These are phyloP conservation scores for Aphelocoma californica DNA, from an alignment of 2,797 vertebrate species.

Conservation along the genomic window DNA sequence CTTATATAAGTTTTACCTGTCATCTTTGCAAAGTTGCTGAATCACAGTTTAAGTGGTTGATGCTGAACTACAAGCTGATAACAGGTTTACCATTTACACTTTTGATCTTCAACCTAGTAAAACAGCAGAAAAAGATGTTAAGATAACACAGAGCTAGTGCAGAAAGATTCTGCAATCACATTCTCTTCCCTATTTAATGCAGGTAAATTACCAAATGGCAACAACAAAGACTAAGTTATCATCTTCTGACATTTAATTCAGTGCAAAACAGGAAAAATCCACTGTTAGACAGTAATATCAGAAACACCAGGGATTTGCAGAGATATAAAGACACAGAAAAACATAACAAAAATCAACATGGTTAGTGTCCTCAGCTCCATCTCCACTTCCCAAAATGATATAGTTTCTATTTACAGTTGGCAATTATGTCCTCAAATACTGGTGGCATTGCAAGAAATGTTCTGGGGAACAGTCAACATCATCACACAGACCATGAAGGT, in stretches of 20 bases:
- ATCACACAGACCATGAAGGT: background rate
- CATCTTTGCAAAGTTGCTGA: background rate
- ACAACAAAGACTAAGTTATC: constrained; percentile 25
- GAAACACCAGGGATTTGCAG: background rate
- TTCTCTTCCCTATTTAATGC: background rate
- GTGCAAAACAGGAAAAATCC: constrained; percentile 17
- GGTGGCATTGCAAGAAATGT: background rate
- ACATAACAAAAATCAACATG: constrained; percentile 7
- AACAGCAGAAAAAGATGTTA: background rate
- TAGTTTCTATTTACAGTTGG: background rate
- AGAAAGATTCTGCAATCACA: background rate
- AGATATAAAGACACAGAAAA: background rate
- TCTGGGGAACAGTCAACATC: background rate
- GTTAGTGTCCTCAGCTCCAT: background rate
- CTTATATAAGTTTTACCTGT: background rate
- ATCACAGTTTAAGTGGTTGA: background rate
- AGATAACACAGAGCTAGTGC: background rate
- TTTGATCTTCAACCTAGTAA: background rate
- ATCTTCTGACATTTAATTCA: constrained; percentile 57
- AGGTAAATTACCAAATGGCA: constrained; percentile 11
- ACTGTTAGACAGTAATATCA: background rate
- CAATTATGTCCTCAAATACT: background rate
- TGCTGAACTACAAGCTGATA: background rate
- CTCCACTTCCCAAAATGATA: background rate
- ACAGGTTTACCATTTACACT: background rate